A percentile compares a stretch with the other conserved stretches of the same genome.
phyloP scores from a whole-genome alignment of 1,140 invertebrate species.

The Lanistes nyassanus region DNA sequence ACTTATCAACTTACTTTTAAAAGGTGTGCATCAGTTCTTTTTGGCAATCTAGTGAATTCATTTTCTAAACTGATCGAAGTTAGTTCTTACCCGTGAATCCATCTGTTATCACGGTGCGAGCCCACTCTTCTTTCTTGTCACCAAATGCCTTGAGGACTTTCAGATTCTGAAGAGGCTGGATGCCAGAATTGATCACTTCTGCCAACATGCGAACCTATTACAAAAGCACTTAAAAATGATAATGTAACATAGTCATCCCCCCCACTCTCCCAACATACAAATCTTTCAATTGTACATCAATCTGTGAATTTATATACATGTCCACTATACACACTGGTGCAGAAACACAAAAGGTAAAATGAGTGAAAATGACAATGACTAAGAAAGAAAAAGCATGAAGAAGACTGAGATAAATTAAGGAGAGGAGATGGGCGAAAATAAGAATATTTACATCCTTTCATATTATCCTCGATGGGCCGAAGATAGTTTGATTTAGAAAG shows the following conservation, averaged over 20 bases:
- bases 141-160: constrained; percentile 71
- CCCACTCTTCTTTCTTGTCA: constrained; percentile 75
- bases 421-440: too few species aligned
- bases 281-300: background rate
- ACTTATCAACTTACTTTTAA: constrained; percentile 1
- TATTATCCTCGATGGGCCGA: too few species aligned
- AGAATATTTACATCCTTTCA: too few species aligned
- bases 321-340: background rate
- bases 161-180: constrained; percentile 95
- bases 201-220: constrained; percentile 75
- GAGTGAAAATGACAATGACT: background rate
- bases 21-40: too few species aligned
- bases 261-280: background rate
- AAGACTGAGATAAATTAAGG: too few species aligned
- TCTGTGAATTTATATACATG: background rate
- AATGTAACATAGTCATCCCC: background rate
- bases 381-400: background rate
- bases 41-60: constrained; percentile 6
- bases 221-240: constrained; percentile 5
- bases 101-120: constrained; percentile 88
- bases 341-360: background rate
- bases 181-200: constrained; percentile 89
- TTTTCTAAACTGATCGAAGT: constrained; percentile 25
- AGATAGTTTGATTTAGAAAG: too few species aligned
- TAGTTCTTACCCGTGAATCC: constrained; percentile 78